Evolutionary conservation across 2,113 vertebrate genomes (phyloP), one percentile per base, ranked within the genome.

Genomic region (Seriola rivoliana): DNA sequence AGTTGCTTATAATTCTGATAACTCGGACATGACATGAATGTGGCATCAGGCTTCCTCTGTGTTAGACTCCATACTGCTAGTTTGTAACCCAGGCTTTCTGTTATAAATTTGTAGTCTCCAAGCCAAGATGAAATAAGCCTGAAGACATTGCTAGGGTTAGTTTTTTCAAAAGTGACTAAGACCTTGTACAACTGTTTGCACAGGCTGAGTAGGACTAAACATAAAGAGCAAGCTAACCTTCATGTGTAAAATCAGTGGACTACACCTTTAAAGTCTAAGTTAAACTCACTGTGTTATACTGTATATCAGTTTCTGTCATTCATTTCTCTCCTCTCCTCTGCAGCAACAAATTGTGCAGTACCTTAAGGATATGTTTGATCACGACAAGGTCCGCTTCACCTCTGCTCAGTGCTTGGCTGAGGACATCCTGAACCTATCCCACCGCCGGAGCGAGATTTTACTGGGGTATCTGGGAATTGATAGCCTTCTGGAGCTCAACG

Each of bases 281-380:
- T 52, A n/a, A 21, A 52, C 8, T 21, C 50, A 21, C 50, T 14
- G 3, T 11, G 8, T 25, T 57, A 3, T 23, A 5, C 12, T 57
- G 1, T 12, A 1, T 23, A 57, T 25, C 54, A 57, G 10, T 57
- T 5, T 57, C 54, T 12, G 9, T 64, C 21, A 58, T 57, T 81
- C 0, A 19, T 55, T 52, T 65, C 14, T 48, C 13, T 44, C 38
- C 11, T 69, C 67, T 80, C 44, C 54, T 80, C 62, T 21, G 62
- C 93, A 99, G 98, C 97, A 98, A 95, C 98, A 99, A 96, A 98
- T 99, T 1, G 94, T 99, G 44, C 98, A 99, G 55, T 99, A 99
- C 85, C 95, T 99, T 88, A 97, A 97, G 93, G 98, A 99, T 89
- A 98, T 99, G 97, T 99, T 99, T 40, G 97, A 99, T 84, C 93